Evolutionary conservation across 2,888 invertebrate species (phyloP), one percentile per base, ranked within the genome.

Genomic region (Mystacides longicornis): DNA sequence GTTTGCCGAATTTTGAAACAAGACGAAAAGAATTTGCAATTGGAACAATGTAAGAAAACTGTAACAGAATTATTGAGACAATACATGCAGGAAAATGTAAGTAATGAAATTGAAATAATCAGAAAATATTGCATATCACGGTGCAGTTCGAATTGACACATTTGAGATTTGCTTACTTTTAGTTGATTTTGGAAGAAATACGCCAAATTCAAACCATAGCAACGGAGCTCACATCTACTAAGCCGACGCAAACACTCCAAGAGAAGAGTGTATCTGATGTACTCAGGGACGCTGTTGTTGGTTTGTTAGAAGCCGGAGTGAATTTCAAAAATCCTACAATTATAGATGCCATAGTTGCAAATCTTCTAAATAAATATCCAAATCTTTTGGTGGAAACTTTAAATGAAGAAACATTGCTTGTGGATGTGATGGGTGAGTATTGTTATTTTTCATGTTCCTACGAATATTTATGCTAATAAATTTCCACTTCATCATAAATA

Each of bases 1-100:
- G 43, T 57, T n/a, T 57, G 53, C 11, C 47, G 45, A 19, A 48
- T 49, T 21, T 37, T 48, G 4, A 31, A 52, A 14, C 48, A 52
- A 2, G 54, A 50, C 14, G 54, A 54, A 16, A 42, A 50, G 18
- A 50, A 31, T 3, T 21, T 53, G 4, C 23, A 18, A 18, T 19
- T 37, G 21, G 47, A 47, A 23, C 46, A 55, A 27, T 54, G 52
- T 21, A 23, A 45, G 23, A 54, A 43, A 22, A 33, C 54, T 27
- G 56, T 60, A 18, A 47, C 56, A 2, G 60, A 58, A 18, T 23
- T 58, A 5, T 50, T 60, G 7, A 52, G 56, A 22, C 56, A 56
- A 42, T 58, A 58, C 33, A 52, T 55, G 2, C 54, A 56, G 33
- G 48, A 58, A 49, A 60, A 56, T 56, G 60, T 60, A 49, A 46